Evolutionary conservation across 1,140 invertebrate genomes (phyloP), one percentile per base, ranked within the genome.

Genomic region (Drosophila kurseongensis): DNA sequence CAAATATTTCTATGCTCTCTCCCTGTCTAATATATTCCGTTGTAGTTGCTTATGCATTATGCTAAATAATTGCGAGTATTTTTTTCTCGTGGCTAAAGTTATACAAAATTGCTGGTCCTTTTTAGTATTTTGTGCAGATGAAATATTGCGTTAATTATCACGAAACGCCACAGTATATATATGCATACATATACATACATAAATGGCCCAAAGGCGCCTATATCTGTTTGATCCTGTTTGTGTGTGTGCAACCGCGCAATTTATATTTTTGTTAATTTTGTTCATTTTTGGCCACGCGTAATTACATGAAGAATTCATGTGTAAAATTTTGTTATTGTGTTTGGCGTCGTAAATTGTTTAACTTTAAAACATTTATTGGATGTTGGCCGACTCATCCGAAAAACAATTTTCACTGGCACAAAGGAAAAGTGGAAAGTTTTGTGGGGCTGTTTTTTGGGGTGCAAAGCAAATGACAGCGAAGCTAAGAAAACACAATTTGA

Each of bases 271-370:
- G 61, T 62, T 76, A 74, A 76, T 73, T 66, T 83, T 83, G 66
- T 86, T 76, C 66, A 67, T 68, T 83, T 74, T 88, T 79, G 56
- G 54, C 51, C 63, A 74, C 66, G 67, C 83, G 76, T 89, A 88
- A 86, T 89, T 86, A 86, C 83, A 83, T 88, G 60, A 83, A 79
- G 79, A 74, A 88, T 86, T 88, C 84, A 89, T 86, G 84, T 76
- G 80, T 73, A 57, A 88, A 67, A 79, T 67, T 56, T 81, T 81
- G 45, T 76, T 83, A 62, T 84, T 84, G 80, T 66, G 47, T 66
- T 48, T 65, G 40, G 32, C 51, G 47, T 57, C 65, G 56, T 65
- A 78, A 59, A 66, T 66, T 78, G 65, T 74, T 75, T 59, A 78
- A 67, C 75, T 88, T 72, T 57, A 56, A 75, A 67, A 42, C 38